Conservation (phyloP, 1,140 invertebrate genomes). For the Lamellibrachia luymesi region DNA sequence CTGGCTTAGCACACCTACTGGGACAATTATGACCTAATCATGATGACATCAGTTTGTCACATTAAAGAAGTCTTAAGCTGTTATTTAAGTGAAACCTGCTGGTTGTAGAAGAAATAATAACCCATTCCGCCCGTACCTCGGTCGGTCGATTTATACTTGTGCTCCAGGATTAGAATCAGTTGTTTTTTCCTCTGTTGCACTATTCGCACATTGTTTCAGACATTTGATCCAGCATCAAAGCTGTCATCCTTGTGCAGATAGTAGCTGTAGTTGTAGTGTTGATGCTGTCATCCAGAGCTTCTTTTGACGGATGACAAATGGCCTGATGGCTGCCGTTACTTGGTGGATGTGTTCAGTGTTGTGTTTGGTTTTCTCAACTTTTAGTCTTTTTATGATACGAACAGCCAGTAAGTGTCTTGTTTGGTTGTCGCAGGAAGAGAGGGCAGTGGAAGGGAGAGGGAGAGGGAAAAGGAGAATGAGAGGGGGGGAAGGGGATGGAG, state of each 20-base stretch:
- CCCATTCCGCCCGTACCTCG: neutral
- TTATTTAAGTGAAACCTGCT: neutral
- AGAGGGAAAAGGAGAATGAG: too few species aligned
- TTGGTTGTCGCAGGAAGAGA: neutral
- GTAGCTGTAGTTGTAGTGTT: too few species aligned
- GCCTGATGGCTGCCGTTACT: too few species aligned
- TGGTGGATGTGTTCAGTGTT: too few species aligned
- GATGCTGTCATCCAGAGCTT: too few species aligned
- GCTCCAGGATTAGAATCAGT: neutral
- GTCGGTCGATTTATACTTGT: neutral
- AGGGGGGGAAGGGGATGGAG: too few species aligned
- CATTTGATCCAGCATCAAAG: neutral
- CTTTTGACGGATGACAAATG: too few species aligned
- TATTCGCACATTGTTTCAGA: neutral
- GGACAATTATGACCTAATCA: too few species aligned
- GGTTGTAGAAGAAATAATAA: neutral
- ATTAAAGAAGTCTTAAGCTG: neutral
- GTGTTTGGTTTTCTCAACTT: too few species aligned
- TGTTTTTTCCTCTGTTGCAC: neutral
- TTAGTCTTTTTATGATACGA: too few species aligned
- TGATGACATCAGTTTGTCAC: neutral
- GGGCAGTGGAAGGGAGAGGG: neutral
- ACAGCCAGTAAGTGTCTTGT: neutral
- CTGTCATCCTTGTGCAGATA: neutral
- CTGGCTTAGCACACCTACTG: too few species aligned